Percentiles rank a stretch among this genome's conserved stretches.
phyloP scores from a whole-genome alignment of 1,140 invertebrate species.

The Arctopsyche grandis region DNA sequence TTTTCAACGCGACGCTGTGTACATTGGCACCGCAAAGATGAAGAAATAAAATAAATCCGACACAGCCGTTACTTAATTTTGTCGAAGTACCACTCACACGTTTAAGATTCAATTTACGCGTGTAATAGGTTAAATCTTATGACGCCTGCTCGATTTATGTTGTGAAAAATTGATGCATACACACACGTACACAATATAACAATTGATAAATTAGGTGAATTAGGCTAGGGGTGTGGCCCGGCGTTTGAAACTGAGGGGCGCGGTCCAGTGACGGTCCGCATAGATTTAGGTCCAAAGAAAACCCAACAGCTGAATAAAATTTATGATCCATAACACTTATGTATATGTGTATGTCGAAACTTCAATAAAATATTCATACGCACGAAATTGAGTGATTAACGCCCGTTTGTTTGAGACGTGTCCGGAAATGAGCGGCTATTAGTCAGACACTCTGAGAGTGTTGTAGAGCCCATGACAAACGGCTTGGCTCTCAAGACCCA shows the following conservation, averaged over 20 bases:
- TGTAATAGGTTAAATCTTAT: no score
- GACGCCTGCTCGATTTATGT: not conserved
- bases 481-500: no score
- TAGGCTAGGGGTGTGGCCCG: not conserved
- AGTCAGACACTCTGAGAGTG: not conserved
- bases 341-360: conserved; percentile 30
- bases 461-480: not conserved
- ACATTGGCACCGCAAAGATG: not conserved
- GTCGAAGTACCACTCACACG: no score
- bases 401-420: conserved; percentile 12
- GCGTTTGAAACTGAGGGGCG: not conserved
- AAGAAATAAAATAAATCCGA: no score
- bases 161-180: not conserved
- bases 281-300: not conserved
- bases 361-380: conserved; percentile 40
- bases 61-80: no score
- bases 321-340: conserved; percentile 42
- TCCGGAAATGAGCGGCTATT: conserved; percentile 17
- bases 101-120: no score
- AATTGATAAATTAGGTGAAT: conserved; percentile 30
- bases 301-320: conserved; percentile 37
- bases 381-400: conserved; percentile 45
- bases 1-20: not conserved
- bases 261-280: not conserved
- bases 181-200: not conserved